Evolutionary conservation across 30 jellyfish, hydroid and myxozoan genomes (phyloP).

Genomic region (Hydra vulgaris): DNA sequence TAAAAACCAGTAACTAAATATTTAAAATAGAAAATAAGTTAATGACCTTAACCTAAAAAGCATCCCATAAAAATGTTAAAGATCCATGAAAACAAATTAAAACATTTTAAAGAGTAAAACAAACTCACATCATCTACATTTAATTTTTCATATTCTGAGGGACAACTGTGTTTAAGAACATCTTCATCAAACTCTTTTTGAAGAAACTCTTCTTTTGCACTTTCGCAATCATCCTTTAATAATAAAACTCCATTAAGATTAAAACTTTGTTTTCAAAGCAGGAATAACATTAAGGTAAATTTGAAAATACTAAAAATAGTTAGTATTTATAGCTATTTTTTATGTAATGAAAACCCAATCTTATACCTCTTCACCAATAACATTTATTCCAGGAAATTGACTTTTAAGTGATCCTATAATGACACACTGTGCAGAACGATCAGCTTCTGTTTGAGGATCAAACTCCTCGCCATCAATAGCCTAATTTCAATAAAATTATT

Average conservation of each 20-base stretch:
- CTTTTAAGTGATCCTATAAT: slow-evolving; percentile 67
- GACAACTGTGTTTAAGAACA: slow-evolving; percentile 71
- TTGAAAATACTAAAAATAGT: no score
- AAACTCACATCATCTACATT: slow-evolving; percentile 68
- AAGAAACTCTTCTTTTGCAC: slow-evolving; percentile 49
- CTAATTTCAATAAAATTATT: slow-evolving; percentile 4
- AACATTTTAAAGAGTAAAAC: neutral
- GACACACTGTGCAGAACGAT: slow-evolving; percentile 83
- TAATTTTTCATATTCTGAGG: slow-evolving; percentile 36
- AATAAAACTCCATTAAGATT: no score
- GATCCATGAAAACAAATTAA: neutral
- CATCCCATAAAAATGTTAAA: no score
- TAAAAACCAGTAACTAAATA: no score
- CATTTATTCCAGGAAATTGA: slow-evolving; percentile 68
- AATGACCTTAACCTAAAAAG: no score
- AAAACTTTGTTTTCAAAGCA: no score
- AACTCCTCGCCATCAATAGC: slow-evolving; percentile 40
- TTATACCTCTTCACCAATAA: slow-evolving; percentile 92
- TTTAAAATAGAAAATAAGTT: no score
- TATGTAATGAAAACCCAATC: neutral
- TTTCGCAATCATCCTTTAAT: slow-evolving; percentile 71
- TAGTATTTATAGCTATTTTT: neutral
- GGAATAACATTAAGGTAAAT: no score
- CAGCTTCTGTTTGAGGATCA: slow-evolving; percentile 99
- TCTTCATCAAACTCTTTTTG: slow-evolving; percentile 52